Percentiles rank a stretch among this genome's conserved stretches.
phyloP scores from a whole-genome alignment of 2,888 invertebrate genomes.

The Cetonia aurata region DNA sequence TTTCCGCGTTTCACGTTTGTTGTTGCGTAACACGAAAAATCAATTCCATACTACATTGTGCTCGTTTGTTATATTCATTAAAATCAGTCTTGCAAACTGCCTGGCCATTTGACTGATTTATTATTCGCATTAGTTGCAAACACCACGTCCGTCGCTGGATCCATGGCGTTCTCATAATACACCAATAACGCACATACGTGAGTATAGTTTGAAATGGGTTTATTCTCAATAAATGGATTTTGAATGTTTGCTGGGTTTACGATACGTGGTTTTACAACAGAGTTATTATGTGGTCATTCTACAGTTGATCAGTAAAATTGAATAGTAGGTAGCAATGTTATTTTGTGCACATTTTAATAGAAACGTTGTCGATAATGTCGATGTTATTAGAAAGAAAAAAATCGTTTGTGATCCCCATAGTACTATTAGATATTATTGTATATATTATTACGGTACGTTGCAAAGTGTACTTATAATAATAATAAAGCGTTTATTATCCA shows the following conservation, averaged over 20 bases:
- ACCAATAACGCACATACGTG: conserved; percentile 3
- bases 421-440: too few species aligned
- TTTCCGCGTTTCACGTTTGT: too few species aligned
- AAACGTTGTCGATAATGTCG: too few species aligned
- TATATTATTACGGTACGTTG: too few species aligned
- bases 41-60: conserved; percentile 26
- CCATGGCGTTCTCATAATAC: conserved; percentile 13
- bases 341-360: too few species aligned
- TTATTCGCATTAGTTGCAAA: conserved; percentile 39
- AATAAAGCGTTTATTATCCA: too few species aligned
- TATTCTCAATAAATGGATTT: neutral
- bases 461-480: too few species aligned
- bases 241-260: neutral
- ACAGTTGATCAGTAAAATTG: too few species aligned
- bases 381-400: too few species aligned
- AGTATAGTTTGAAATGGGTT: conserved; percentile 1
- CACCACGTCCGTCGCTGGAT: conserved; percentile 37
- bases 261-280: neutral
- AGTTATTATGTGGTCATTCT: too few species aligned
- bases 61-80: conserved; percentile 29
- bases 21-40: conserved; percentile 20
- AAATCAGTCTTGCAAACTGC: conserved; percentile 41
- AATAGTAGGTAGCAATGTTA: too few species aligned
- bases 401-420: too few species aligned
- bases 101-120: conserved; percentile 41